A percentile compares a stretch with the other conserved stretches of the same genome.
Conservation (phyloP, 2,888 invertebrate species). For the Scelioninae gen. 1 region DNA sequence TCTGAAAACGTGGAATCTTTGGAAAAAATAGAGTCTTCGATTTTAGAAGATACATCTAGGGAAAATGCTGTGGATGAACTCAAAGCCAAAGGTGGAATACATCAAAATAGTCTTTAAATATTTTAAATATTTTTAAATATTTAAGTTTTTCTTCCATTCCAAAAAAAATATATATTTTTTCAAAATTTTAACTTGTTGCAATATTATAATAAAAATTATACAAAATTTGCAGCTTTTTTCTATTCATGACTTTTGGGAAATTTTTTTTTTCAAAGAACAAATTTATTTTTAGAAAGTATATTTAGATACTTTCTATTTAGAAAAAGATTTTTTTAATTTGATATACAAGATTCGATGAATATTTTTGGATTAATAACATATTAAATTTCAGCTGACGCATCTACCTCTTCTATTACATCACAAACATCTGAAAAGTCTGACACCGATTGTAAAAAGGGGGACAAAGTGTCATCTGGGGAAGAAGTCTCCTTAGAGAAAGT, state of each 20-base stretch:
- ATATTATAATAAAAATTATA: too few species aligned
- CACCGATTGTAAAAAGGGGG: constrained; percentile 7
- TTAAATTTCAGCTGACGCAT: not conserved
- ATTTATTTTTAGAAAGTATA: too few species aligned
- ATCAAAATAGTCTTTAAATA: not conserved
- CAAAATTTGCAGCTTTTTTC: too few species aligned
- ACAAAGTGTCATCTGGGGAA: constrained; percentile 10
- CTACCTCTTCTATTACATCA: not conserved
- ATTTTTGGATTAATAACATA: not conserved
- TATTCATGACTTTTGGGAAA: too few species aligned
- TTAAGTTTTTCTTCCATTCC: too few species aligned
- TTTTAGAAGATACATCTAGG: not conserved
- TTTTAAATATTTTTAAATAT: too few species aligned
- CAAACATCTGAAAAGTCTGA: not conserved
- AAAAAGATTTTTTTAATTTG: too few species aligned
- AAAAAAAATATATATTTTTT: too few species aligned
- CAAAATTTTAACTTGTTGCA: too few species aligned
- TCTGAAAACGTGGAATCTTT: not conserved
- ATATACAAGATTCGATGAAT: too few species aligned
- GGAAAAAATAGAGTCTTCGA: not conserved
- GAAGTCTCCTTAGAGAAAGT: constrained; percentile 49
- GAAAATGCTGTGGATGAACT: not conserved
- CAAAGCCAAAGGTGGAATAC: not conserved
- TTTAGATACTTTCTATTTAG: too few species aligned
- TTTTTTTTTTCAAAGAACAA: too few species aligned